Evolutionary conservation across 2,797 vertebrate genomes (phyloP).

Genomic region (Hybognathus amarus): DNA sequence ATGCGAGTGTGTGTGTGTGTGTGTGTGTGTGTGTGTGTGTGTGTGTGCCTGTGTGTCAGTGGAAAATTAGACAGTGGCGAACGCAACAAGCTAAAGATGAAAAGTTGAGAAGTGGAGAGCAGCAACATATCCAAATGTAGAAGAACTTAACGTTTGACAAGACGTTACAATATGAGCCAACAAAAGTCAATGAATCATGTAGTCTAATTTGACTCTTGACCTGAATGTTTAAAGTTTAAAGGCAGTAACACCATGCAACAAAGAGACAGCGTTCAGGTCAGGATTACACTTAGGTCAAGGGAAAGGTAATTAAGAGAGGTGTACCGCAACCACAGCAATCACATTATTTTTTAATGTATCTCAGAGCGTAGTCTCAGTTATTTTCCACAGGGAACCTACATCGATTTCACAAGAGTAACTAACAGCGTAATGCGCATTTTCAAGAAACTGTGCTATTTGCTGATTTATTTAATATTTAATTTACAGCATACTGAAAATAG

Average conservation of each 20-base stretch:
- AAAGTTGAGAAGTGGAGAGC: constrained; percentile 1
- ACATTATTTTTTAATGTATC: constrained; percentile 29
- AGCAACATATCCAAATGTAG: background rate
- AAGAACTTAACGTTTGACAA: background rate
- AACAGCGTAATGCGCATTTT: background rate
- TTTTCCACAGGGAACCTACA: constrained; percentile 18
- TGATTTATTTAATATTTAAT: background rate
- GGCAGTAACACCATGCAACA: constrained; percentile 1
- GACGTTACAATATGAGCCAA: background rate
- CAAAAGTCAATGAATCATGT: constrained; percentile 7
- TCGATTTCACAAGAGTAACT: constrained; percentile 2
- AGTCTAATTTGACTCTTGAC: constrained; percentile 10
- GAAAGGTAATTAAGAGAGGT: constrained; percentile 24
- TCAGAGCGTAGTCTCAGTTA: background rate
- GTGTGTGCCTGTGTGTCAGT: constrained; percentile 27
- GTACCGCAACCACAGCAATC: background rate
- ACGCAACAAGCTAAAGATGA: constrained; percentile 44
- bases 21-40: constrained; percentile 12
- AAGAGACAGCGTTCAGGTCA: background rate
- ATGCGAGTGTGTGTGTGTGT: constrained; percentile 26
- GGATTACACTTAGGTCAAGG: constrained; percentile 11
- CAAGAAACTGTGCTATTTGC: background rate
- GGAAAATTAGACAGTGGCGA: constrained; percentile 44
- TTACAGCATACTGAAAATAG: background rate
- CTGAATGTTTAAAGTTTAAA: constrained; percentile 46